Conservation (phyloP, 1,140 invertebrate species). For the Mylabris phalerata region DNA sequence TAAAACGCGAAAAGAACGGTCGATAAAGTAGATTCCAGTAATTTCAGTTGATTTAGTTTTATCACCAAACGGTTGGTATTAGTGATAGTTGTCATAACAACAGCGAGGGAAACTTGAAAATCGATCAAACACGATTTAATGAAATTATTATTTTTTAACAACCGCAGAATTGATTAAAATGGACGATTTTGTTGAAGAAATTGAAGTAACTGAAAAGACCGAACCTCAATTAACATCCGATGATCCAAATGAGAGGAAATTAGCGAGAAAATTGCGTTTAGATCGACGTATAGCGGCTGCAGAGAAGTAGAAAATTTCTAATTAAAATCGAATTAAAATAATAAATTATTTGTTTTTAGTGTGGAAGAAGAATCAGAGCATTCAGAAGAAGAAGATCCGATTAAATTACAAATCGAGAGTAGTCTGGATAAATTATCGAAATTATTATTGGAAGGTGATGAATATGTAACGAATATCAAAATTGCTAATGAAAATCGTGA, state of each 20-base stretch:
- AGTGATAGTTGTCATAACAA: conserved; percentile 3
- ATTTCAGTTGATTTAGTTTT: not conserved
- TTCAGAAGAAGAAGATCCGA: conserved; percentile 34
- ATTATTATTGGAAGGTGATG: conserved; percentile 57
- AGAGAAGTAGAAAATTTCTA: conserved; percentile 44
- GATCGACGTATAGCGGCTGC: conserved; percentile 50
- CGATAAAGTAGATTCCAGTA: conserved; percentile 4
- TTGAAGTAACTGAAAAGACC: conserved; percentile 2
- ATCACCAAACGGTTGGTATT: not conserved
- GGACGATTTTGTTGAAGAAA: not conserved
- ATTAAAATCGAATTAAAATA: not conserved
- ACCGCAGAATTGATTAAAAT: not conserved
- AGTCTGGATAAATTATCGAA: conserved; percentile 53
- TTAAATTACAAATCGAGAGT: conserved; percentile 52
- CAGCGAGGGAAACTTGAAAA: conserved; percentile 6
- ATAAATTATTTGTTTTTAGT: conserved; percentile 3
- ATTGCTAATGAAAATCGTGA: conserved; percentile 67
- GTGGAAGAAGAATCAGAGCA: conserved; percentile 24
- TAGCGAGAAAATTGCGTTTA: conserved; percentile 54
- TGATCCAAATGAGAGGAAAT: conserved; percentile 56
- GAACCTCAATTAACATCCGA: conserved; percentile 34
- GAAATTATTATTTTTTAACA: not conserved
- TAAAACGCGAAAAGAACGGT: conserved; percentile 1
- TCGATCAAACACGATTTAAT: not conserved
- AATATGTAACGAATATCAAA: conserved; percentile 64